A percentile compares a stretch with the other conserved stretches of the same genome.
phyloP scores from a whole-genome alignment of 2,888 invertebrate genomes.

The Parelbella ahira region DNA sequence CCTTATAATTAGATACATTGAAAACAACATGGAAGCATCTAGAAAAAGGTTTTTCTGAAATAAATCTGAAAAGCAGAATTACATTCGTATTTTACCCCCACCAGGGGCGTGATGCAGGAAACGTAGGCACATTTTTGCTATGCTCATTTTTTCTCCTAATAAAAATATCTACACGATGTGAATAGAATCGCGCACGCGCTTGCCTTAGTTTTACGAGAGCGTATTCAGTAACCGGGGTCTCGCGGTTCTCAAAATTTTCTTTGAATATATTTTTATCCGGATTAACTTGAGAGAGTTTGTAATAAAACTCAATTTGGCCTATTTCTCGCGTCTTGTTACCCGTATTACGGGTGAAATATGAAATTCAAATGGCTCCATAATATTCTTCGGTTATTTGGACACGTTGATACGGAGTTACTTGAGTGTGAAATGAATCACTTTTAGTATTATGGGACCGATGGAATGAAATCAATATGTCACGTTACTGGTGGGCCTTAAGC shows the following conservation, averaged over 20 bases:
- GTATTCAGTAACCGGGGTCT: slow-evolving; percentile 16
- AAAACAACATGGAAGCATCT: no score
- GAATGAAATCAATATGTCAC: no score
- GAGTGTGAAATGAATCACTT: neutral
- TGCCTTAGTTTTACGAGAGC: slow-evolving; percentile 2
- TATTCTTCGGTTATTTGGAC: slow-evolving; percentile 18
- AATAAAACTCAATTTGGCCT: slow-evolving; percentile 45
- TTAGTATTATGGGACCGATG: no score
- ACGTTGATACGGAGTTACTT: slow-evolving; percentile 2
- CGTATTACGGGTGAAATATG: slow-evolving; percentile 40
- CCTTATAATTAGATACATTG: no score
- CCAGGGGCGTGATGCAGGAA: no score
- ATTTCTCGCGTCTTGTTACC: slow-evolving; percentile 37
- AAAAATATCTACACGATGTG: no score
- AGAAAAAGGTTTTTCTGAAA: no score
- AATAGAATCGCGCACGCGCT: no score
- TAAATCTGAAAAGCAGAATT: no score
- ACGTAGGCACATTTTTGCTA: neutral
- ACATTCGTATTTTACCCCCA: no score
- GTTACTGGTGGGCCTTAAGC: no score
- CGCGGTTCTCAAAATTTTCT: slow-evolving; percentile 19
- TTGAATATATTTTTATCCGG: slow-evolving; percentile 23
- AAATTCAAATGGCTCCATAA: slow-evolving; percentile 38
- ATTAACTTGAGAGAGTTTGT: slow-evolving; percentile 28
- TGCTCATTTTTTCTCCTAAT: slow-evolving; percentile 9